phyloP scores from a whole-genome alignment of 2,888 invertebrate species.

The Ceriagrion tenellum region DNA sequence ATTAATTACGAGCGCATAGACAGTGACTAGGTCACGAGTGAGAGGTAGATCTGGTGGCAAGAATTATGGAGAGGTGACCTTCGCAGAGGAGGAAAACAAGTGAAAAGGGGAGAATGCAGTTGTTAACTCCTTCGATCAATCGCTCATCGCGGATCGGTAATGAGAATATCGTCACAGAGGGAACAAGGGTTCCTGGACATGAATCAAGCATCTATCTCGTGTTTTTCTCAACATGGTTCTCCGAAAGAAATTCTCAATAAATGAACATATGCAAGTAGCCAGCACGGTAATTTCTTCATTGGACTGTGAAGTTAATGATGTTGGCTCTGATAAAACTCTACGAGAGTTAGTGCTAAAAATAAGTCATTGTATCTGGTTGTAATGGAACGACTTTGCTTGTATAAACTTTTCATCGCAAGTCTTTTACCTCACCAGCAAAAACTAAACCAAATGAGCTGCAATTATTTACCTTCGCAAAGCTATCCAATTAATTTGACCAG shows the following conservation, averaged over 20 bases:
- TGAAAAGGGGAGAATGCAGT: conserved; percentile 3
- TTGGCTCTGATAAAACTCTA: neutral
- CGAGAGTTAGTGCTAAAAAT: too few species aligned
- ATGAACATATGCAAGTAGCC: neutral
- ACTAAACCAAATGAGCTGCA: too few species aligned
- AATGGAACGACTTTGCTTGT: too few species aligned
- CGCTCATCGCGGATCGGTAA: neutral
- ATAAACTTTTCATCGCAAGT: too few species aligned
- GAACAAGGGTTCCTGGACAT: neutral
- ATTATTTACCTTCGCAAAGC: too few species aligned
- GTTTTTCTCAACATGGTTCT: neutral
- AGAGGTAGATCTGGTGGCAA: neutral
- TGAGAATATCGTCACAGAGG: neutral
- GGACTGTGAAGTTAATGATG: neutral
- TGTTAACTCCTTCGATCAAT: neutral
- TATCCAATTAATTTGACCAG: too few species aligned
- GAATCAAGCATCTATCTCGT: neutral
- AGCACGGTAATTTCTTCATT: neutral
- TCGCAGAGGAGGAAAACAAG: neutral
- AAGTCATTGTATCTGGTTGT: too few species aligned
- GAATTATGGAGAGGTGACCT: neutral
- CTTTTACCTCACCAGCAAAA: too few species aligned
- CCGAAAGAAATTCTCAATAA: neutral
- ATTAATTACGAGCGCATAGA: conserved; percentile 13
- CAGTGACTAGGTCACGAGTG: conserved; percentile 11